These are phyloP conservation scores for Platyscapa corneri DNA, from an alignment of 1,140 invertebrate species.

Conservation along the genomic window DNA sequence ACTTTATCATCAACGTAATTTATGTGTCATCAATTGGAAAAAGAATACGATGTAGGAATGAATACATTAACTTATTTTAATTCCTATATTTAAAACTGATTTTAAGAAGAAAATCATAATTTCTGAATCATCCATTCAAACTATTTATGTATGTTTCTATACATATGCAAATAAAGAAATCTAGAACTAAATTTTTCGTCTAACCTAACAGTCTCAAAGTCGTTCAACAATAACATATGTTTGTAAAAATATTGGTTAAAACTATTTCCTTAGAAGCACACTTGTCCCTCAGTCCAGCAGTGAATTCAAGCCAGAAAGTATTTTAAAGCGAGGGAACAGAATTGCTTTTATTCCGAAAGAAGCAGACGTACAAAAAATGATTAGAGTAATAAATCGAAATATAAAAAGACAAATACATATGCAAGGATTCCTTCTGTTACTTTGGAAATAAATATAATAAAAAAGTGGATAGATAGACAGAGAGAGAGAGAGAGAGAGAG, in stretches of 20 bases:
- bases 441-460: neutral
- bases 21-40: too few species aligned
- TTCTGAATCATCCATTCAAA: too few species aligned
- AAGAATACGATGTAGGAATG: too few species aligned
- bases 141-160: too few species aligned
- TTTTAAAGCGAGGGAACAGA: neutral
- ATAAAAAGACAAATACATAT: slow-evolving; percentile 35
- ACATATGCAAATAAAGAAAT: too few species aligned
- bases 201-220: neutral
- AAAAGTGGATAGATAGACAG: neutral
- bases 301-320: neutral
- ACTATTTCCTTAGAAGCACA: slow-evolving; percentile 8
- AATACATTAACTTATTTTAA: too few species aligned
- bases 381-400: slow-evolving; percentile 23
- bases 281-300: slow-evolving; percentile 25
- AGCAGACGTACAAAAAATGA: neutral
- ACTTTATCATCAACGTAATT: too few species aligned
- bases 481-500: slow-evolving; percentile 16
- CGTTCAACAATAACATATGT: neutral
- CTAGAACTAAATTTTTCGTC: neutral
- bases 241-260: slow-evolving; percentile 7
- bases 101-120: too few species aligned
- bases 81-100: too few species aligned
- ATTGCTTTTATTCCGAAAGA: neutral
- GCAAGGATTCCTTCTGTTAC: neutral